Conservation (phyloP, 2,888 invertebrate genomes). For the Atethmia centrago region DNA sequence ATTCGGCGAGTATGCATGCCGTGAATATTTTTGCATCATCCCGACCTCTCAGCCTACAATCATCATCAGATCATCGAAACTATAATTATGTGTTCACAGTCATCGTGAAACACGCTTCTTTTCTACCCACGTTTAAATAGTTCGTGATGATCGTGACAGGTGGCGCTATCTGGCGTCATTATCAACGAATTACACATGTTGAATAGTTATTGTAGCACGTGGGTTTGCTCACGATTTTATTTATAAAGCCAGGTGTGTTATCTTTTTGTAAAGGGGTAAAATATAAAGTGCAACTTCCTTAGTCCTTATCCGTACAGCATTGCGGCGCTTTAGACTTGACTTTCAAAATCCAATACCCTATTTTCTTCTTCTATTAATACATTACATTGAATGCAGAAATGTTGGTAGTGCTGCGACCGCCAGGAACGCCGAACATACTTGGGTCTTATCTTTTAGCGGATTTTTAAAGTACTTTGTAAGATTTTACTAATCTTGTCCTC, state of each 20-base stretch:
- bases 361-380: too few relatives aligned
- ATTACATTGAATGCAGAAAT: not conserved
- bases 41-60: constrained; percentile 23
- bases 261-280: not conserved
- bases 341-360: not conserved
- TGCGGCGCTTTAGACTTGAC: not conserved
- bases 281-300: not conserved
- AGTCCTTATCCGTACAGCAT: not conserved
- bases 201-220: constrained; percentile 48
- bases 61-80: constrained; percentile 34
- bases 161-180: constrained; percentile 52
- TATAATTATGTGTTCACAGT: constrained; percentile 41
- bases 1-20: constrained; percentile 7
- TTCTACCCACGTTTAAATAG: constrained; percentile 42
- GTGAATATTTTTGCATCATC: constrained; percentile 43
- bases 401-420: not conserved
- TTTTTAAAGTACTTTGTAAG: not conserved
- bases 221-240: constrained; percentile 43
- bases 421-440: not conserved
- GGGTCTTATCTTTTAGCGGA: too few relatives aligned
- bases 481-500: not conserved
- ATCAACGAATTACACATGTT: constrained; percentile 49
- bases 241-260: not conserved
- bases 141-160: constrained; percentile 62
- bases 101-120: constrained; percentile 50